These are phyloP conservation scores for Peromyscus nudipes DNA, from an alignment of 2,797 vertebrate species.

Conservation along the genomic window DNA sequence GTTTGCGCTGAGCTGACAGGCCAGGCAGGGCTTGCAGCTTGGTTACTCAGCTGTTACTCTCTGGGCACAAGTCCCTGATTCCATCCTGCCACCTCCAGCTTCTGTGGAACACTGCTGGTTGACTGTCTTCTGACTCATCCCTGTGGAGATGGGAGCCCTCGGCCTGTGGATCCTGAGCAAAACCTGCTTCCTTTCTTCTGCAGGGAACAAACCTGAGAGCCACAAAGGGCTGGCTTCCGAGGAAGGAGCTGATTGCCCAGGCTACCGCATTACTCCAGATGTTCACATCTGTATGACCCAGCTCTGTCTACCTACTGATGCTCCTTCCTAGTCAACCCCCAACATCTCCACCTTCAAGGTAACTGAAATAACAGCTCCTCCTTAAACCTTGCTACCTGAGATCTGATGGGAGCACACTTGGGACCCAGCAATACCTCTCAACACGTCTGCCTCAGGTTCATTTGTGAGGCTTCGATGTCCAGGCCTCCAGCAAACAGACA, in stretches of 20 bases:
- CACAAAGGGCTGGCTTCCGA: neutral
- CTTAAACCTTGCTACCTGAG: neutral
- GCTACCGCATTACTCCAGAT: accelerated
- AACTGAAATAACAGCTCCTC: neutral
- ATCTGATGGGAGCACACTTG: neutral
- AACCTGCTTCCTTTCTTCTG: neutral
- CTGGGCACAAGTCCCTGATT: neutral
- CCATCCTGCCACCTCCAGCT: neutral
- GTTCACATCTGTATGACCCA: neutral
- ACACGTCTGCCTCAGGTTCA: neutral
- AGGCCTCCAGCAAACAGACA: neutral
- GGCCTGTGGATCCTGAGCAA: neutral
- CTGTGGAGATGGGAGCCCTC: neutral
- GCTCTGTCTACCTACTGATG: neutral
- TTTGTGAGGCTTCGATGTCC: neutral
- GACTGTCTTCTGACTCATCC: neutral
- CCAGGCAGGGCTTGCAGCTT: neutral
- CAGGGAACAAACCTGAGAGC: neutral
- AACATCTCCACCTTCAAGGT: neutral
- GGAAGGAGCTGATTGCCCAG: neutral
- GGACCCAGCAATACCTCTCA: neutral
- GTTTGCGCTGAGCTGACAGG: neutral
- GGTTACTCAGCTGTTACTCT: neutral
- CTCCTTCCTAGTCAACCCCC: neutral
- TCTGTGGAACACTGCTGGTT: neutral